Evolutionary conservation across 2,113 vertebrate species (phyloP), one percentile per base, ranked within the genome.

Genomic region (Rhinogobius similis): DNA sequence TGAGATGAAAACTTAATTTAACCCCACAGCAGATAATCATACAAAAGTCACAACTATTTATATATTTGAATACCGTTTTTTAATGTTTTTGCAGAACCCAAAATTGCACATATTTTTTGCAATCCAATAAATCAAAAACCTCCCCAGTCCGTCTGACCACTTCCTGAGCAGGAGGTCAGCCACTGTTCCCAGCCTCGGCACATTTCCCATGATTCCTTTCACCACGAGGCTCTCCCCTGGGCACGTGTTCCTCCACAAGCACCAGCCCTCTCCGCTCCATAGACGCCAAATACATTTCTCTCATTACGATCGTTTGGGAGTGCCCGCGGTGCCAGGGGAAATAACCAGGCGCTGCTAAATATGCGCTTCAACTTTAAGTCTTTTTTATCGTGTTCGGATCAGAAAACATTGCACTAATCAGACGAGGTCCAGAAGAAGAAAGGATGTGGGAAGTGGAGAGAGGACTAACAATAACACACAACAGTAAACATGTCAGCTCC

Each of bases 121-220:
- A 48, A 4, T 24, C 12, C 52, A 55, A 26, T 55, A 55, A 26
- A 55, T 55, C 12, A 26, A 14, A 55, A 55, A 24, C 55, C 53
- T 78, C 61, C 50, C 74, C 77, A 76, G 72, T 59, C 68, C 73
- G 63, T 65, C 72, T 70, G 74, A 74, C 76, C 77, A 83, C 87
- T 90, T 91, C 89, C 88, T 87, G 72, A 72, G 70, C 82, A 70
- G 43, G 53, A 81, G 82, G 86, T 90, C 89, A 41, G 46, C 44
- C 81, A 62, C 70, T 76, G 67, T 81, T 85, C 63, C 76, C 68
- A 67, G 68, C 76, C 76, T 63, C 65, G 29, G 78, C 76, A 64
- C 75, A 83, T 36, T 90, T 91, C 91, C 89, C 90, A 92, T 82
- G 84, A 73, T 75, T 81, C 83, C 77, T 82, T 75, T 87, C 82